These are phyloP conservation scores for Acrobasis suavella DNA, from an alignment of 2,888 invertebrate species.

Conservation along the genomic window DNA sequence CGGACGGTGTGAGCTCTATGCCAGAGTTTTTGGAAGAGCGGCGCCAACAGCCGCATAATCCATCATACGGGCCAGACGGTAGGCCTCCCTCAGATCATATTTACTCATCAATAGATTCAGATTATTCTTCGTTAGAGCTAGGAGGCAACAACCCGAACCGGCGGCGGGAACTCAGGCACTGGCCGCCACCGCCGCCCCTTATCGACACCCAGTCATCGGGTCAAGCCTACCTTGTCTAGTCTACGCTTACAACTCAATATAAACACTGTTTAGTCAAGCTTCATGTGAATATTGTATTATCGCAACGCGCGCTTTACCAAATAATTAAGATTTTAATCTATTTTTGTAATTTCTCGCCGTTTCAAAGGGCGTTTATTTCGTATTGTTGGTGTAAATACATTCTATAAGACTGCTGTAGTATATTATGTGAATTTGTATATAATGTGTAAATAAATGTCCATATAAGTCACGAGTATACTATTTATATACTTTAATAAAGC, in stretches of 20 bases:
- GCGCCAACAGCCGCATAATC: conserved; percentile 64
- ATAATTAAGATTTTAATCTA: conserved; percentile 77
- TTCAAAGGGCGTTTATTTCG: conserved; percentile 67
- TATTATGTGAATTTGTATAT: conserved; percentile 79
- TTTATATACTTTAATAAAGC: conserved; percentile 83
- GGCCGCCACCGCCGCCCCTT: conserved; percentile 74
- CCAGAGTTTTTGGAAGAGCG: conserved; percentile 71
- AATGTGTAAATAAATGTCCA: conserved; percentile 79
- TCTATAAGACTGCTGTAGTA: conserved; percentile 82
- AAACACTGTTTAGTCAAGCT: conserved; percentile 67
- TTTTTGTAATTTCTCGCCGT: conserved; percentile 79
- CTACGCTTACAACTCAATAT: conserved; percentile 57
- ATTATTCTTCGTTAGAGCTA: conserved; percentile 91
- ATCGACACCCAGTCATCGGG: conserved; percentile 73
- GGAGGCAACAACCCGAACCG: conserved; percentile 75
- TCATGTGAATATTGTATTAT: conserved; percentile 72
- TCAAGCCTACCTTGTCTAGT: conserved; percentile 80
- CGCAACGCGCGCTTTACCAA: conserved; percentile 79
- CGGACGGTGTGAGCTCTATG: conserved; percentile 84
- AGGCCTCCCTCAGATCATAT: conserved; percentile 93
- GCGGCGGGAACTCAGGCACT: conserved; percentile 71
- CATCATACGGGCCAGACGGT: conserved; percentile 78
- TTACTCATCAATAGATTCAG: conserved; percentile 94
- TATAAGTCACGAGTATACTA: conserved; percentile 82
- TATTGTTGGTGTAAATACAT: conserved; percentile 78